Conservation (phyloP, 2,888 invertebrate species). For the Amblyjoppa proteus region DNA sequence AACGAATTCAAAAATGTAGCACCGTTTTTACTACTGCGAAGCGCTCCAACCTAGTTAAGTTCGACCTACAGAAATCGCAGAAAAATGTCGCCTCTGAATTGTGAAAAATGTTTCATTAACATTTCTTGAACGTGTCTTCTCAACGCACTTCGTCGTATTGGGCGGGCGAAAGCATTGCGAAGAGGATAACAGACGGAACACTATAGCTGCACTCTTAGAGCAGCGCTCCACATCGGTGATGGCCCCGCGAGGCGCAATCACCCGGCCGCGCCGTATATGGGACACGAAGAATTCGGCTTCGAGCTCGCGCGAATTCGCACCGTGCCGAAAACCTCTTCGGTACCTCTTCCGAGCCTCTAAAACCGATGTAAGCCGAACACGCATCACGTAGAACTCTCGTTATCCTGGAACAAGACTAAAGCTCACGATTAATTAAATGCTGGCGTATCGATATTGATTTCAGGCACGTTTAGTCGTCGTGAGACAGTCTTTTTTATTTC, state of each 20-base stretch:
- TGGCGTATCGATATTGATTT: not conserved
- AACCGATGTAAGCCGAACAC: not conserved
- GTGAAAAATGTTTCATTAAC: not conserved
- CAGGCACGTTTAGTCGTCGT: not conserved
- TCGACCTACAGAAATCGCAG: too few relatives aligned
- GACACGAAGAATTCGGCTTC: constrained; percentile 40
- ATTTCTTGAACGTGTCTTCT: too few relatives aligned
- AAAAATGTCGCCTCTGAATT: too few relatives aligned
- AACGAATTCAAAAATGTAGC: too few relatives aligned
- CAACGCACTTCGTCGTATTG: too few relatives aligned
- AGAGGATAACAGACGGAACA: not conserved
- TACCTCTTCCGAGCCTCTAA: not conserved
- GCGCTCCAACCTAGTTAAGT: too few relatives aligned
- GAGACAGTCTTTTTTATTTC: not conserved
- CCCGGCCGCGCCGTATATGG: constrained; percentile 46
- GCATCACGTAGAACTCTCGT: not conserved
- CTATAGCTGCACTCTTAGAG: not conserved
- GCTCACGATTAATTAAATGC: not conserved
- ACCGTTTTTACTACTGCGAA: too few relatives aligned
- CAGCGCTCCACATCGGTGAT: constrained; percentile 40
- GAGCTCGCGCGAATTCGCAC: not conserved
- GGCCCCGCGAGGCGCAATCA: constrained; percentile 37
- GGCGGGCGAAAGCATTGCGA: not conserved
- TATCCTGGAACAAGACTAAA: constrained; percentile 22
- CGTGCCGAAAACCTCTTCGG: not conserved